Conservation (phyloP, 2,888 invertebrate genomes). For the Rhorus exstirpatorius region DNA sequence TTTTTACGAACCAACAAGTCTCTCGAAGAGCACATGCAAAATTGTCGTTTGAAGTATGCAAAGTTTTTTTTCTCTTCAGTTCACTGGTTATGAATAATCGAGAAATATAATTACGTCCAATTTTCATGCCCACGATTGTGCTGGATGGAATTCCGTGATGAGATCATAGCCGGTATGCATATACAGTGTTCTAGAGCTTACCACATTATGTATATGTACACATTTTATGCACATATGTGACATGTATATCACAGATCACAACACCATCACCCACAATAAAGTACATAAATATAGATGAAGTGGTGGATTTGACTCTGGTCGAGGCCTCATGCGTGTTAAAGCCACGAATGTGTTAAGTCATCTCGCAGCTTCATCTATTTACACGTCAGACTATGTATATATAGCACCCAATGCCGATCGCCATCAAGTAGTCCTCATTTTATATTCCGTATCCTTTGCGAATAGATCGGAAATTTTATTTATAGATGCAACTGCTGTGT, state of each 20-base stretch:
- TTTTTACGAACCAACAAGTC: too few species aligned
- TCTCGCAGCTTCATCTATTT: conserved; percentile 29
- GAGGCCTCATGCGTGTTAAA: conserved; percentile 54
- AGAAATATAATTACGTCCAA: conserved; percentile 52
- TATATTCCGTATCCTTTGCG: too few species aligned
- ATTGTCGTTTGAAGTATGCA: not conserved
- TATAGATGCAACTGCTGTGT: too few species aligned
- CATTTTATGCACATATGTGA: too few species aligned
- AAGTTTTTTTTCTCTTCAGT: not conserved
- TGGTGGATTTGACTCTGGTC: conserved; percentile 55
- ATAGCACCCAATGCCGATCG: not conserved
- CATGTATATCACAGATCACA: conserved; percentile 19
- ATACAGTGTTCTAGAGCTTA: conserved; percentile 72
- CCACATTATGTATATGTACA: conserved; percentile 19
- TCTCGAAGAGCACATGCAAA: too few species aligned
- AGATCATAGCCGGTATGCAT: conserved; percentile 80
- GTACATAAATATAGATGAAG: conserved; percentile 14
- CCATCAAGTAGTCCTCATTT: not conserved
- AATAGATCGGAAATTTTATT: too few species aligned
- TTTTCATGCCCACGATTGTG: conserved; percentile 57
- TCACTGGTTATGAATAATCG: conserved; percentile 35
- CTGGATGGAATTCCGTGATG: conserved; percentile 80
- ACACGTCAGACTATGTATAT: not conserved
- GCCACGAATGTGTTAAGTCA: conserved; percentile 53
- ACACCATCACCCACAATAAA: conserved; percentile 38